Evolutionary conservation across 1,140 invertebrate genomes (phyloP), one percentile per base, ranked within the genome.

Genomic region (Eumeta japonica): DNA sequence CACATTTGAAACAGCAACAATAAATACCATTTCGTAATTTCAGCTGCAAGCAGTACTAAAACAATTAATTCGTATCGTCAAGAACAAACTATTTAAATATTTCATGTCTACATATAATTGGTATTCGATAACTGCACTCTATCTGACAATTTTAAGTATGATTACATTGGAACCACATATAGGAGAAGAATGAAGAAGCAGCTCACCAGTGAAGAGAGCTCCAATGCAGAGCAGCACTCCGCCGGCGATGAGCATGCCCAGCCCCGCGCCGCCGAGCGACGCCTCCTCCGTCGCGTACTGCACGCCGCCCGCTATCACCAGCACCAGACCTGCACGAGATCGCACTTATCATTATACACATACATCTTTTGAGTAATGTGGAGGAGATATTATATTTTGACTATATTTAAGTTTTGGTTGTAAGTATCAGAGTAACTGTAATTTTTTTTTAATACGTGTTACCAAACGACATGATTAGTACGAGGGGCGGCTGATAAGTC

Each of bases 171-270:
- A 7, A 24, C 7, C 7, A 7, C 7, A 24, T n/a, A 24, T n/a
- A 7, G n/a, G 7, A n/a, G 7, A 24, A n/a, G 7, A 24, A 24
- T 24, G n/a, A n/a, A n/a, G n/a, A n/a, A n/a, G n/a, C n/a, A n/a
- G n/a, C 61, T 55, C 39, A 74, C 70, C 60, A 41, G 62, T 58
- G 45, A 68, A 65, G 16, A 74, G 44, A 15, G 67, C 39, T 45
- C 70, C 70, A 12, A 74, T 42, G 35, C 56, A 62, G 10, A 74
- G 50, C 40, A 71, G 47, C 18, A 71, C 70, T 14, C 63, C 66
- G 29, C 70, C 70, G 4, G 65, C 64, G 16, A 71, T 62, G 33
- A 74, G 60, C 14, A 57, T 60, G 15, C 63, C 63, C 12, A 65
- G 38, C 11, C 66, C 62, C 29, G 48, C 57, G 46, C 71, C 31